These are phyloP conservation scores for Tricholauxania praeusta DNA, from an alignment of 2,888 invertebrate genomes.

Conservation along the genomic window DNA sequence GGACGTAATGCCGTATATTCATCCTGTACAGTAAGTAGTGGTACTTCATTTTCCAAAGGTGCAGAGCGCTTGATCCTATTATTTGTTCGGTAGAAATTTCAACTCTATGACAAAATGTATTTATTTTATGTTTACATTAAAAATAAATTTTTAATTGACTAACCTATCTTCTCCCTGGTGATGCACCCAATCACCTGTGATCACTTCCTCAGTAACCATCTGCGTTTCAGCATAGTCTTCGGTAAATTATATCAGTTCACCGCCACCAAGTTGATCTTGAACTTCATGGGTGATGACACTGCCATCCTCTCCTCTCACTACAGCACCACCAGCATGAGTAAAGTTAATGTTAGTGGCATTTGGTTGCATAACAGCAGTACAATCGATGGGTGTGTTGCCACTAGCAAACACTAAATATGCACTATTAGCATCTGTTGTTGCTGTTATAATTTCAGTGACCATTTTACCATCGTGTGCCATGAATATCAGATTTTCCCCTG, in stretches of 20 bases:
- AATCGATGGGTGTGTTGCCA: slow-evolving; percentile 51
- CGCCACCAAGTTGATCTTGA: not conserved
- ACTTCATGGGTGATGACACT: slow-evolving; percentile 30
- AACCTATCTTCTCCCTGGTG: slow-evolving; percentile 80
- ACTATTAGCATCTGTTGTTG: slow-evolving; percentile 52
- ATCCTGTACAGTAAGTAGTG: slow-evolving; percentile 84
- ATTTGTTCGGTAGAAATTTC: slow-evolving; percentile 77
- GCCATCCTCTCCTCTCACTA: slow-evolving; percentile 47
- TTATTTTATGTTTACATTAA: not conserved
- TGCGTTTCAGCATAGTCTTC: slow-evolving; percentile 68
- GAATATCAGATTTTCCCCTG: slow-evolving; percentile 75
- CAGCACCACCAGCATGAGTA: slow-evolving; percentile 49
- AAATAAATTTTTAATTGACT: slow-evolving; percentile 39
- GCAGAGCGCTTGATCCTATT: slow-evolving; percentile 63
- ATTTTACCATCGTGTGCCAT: slow-evolving; percentile 72
- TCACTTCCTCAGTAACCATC: slow-evolving; percentile 84
- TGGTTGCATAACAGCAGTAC: slow-evolving; percentile 44
- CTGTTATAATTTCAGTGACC: slow-evolving; percentile 57
- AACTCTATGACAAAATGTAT: slow-evolving; percentile 68
- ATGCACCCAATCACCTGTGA: slow-evolving; percentile 84
- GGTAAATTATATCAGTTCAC: slow-evolving; percentile 37
- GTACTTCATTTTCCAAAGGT: slow-evolving; percentile 76
- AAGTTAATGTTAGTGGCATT: slow-evolving; percentile 35
- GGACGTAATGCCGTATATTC: slow-evolving; percentile 77
- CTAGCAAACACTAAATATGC: slow-evolving; percentile 55